Base-by-base conservation (phyloP, 2,888 invertebrate genomes). In the Danaus chrysippus region DNA sequence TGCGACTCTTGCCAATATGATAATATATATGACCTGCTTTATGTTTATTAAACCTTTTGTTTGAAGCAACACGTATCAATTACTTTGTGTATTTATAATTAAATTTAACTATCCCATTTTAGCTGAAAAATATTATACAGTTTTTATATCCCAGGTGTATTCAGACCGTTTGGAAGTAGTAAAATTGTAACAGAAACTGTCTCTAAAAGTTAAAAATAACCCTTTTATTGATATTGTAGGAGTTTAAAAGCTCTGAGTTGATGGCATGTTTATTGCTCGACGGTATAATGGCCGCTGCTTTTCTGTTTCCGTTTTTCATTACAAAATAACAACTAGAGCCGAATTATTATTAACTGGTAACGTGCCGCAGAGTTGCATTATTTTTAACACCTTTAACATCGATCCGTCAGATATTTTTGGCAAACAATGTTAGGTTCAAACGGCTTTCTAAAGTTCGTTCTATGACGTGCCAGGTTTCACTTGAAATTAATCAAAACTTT, bases 281-380 rank as follows among this genome's bases (percentile, higher is more conserved):
- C 55, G 10, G 59, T 49, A 56, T 59, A 42, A 64, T 58, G 57
- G 42, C 55, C 54, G 59, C 55, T 43, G 52, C 61, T 65, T 42
- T 56, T 54, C 10, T 49, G 13, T 44, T 58, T 58, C 46, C 17
- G 46, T 46, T 49, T 23, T 52, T 46, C 44, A 46, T 55, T 42
- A 54, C 71, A 76, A 71, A 75, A 71, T 70, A 68, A 71, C 72
- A 68, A 66, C 66, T 71, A 67, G 65, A 73, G 73, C 75, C 74
- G 23, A 34, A 34, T 34, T 34, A 34, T 34, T 34, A 34, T 34
- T 34, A 34, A 34, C 23, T 34, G 23, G 23, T 6, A 34, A 34
- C 8, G 23, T 34, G 23, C 23, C 23, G 2, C 23, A 34, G 23
- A 34, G 23, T 34, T 34, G 23, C 23, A 34, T 34, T 34, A 34